Conservation (phyloP, 2,888 invertebrate species). For the Epinotia demarniana region DNA sequence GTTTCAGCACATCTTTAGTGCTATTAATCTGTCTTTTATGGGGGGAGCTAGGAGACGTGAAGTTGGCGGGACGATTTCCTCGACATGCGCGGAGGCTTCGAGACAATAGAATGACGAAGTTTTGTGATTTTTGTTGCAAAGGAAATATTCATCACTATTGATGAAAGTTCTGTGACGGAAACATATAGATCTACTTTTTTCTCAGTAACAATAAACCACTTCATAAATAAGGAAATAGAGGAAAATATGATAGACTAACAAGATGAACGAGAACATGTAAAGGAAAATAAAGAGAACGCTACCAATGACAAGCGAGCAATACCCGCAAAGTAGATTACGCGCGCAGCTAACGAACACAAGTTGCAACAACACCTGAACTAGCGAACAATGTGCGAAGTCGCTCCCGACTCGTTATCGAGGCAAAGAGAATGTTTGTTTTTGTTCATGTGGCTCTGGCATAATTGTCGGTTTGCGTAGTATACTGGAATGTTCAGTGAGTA, state of each 20-base stretch:
- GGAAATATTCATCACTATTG: constrained; percentile 7
- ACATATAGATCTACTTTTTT: not conserved
- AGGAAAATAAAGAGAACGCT: constrained; percentile 17
- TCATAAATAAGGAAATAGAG: not conserved
- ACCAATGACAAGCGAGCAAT: constrained; percentile 33
- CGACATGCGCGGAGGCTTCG: constrained; percentile 49
- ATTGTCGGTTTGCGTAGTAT: constrained; percentile 39
- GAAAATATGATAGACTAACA: constrained; percentile 27
- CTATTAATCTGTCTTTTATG: constrained; percentile 60
- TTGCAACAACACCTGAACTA: constrained; percentile 53
- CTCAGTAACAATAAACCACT: not conserved
- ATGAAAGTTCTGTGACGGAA: not conserved
- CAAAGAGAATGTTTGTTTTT: constrained; percentile 39
- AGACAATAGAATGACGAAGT: constrained; percentile 48
- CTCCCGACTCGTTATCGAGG: constrained; percentile 42
- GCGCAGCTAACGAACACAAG: constrained; percentile 54
- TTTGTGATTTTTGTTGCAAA: constrained; percentile 33
- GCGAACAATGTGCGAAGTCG: constrained; percentile 45
- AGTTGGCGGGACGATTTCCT: constrained; percentile 51
- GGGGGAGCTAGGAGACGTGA: constrained; percentile 25
- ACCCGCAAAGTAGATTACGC: constrained; percentile 60
- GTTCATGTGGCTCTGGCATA: constrained; percentile 29
- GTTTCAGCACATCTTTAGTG: constrained; percentile 63
- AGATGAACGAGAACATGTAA: constrained; percentile 15
- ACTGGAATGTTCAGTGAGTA: constrained; percentile 28